These are phyloP conservation scores for Battus philenor DNA, from an alignment of 1,140 invertebrate genomes.

Conservation along the genomic window DNA sequence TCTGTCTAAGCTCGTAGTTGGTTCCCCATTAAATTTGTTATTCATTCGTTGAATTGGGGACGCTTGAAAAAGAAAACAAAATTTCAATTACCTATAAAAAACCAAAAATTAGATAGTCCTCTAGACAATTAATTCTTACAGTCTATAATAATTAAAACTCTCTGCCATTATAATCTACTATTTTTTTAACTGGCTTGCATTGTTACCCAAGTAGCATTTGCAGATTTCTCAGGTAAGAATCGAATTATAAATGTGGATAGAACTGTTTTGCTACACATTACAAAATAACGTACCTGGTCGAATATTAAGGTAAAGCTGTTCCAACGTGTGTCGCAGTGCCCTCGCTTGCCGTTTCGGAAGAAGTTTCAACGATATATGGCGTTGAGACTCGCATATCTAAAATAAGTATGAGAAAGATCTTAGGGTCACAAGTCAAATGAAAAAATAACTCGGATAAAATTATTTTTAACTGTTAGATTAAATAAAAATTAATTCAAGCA, in stretches of 20 bases:
- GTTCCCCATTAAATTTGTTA: constrained; percentile 72
- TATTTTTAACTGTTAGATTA: too few relatives aligned
- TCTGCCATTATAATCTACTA: too few relatives aligned
- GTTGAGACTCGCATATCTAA: constrained; percentile 91
- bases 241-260: too few relatives aligned
- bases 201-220: too few relatives aligned
- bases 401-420: constrained; percentile 18
- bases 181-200: too few relatives aligned
- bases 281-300: constrained; percentile 67
- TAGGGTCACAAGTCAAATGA: neutral
- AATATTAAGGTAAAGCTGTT: constrained; percentile 58
- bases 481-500: too few relatives aligned
- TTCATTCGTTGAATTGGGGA: constrained; percentile 55
- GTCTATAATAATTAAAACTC: constrained; percentile 40
- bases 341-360: constrained; percentile 93
- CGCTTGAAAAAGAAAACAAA: constrained; percentile 41
- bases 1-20: constrained; percentile 77
- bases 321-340: constrained; percentile 80
- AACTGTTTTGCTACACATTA: too few relatives aligned
- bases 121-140: too few relatives aligned
- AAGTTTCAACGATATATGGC: constrained; percentile 87
- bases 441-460: neutral
- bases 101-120: too few relatives aligned
- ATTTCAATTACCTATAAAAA: too few relatives aligned
- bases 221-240: too few relatives aligned